These are phyloP conservation scores for Parus major DNA, from an alignment of 2,113 vertebrate genomes.

Conservation along the genomic window DNA sequence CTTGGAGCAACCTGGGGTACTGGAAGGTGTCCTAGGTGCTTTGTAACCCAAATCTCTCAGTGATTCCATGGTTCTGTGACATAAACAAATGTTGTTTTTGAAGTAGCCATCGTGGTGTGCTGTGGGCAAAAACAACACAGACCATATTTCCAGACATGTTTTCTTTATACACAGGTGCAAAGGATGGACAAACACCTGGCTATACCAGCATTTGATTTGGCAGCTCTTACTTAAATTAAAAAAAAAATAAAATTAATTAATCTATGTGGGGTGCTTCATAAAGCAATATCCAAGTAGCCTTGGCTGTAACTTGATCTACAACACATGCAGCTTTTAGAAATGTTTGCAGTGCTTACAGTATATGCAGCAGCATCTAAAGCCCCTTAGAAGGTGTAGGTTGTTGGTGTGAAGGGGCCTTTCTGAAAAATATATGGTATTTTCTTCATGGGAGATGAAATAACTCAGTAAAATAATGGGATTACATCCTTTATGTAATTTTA, in stretches of 20 bases:
- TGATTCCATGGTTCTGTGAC: background rate
- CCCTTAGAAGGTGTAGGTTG: background rate
- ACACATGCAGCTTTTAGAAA: background rate
- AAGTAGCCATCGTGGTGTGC: accelerated
- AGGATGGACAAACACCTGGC: background rate
- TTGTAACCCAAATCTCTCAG: background rate
- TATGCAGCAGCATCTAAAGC: background rate
- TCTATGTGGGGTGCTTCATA: background rate
- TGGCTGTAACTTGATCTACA: background rate
- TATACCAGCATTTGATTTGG: background rate
- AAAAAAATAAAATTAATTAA: background rate
- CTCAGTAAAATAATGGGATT: background rate
- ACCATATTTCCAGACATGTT: accelerated
- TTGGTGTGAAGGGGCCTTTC: background rate
- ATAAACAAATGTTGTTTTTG: background rate
- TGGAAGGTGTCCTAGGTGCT: background rate
- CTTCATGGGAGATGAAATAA: background rate
- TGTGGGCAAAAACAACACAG: accelerated
- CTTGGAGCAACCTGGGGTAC: background rate
- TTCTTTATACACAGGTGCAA: background rate
- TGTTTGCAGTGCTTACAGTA: background rate
- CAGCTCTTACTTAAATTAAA: background rate
- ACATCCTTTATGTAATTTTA: background rate
- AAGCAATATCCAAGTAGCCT: background rate
- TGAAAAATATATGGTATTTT: background rate